Percentiles rank a stretch among this genome's conserved stretches.
These are phyloP conservation scores for Drosophila merina DNA, from an alignment of 2,888 invertebrate genomes.

Conservation along the genomic window DNA sequence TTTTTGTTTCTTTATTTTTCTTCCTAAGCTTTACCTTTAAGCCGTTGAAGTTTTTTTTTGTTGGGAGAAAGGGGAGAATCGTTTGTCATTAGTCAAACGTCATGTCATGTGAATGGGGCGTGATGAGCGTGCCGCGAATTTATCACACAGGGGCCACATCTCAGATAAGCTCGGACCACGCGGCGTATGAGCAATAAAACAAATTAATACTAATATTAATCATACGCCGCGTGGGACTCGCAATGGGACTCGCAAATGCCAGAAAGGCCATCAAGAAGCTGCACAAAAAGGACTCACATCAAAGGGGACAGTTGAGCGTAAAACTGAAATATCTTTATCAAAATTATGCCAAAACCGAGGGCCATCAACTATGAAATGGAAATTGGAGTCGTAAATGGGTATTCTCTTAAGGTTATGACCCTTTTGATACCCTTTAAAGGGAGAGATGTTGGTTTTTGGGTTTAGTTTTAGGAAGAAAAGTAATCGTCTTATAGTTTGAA, in stretches of 20 bases:
- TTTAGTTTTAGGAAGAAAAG: too few relatives aligned
- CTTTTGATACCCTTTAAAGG: not conserved
- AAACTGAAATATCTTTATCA: conserved; percentile 16
- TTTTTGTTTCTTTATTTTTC: conserved; percentile 1
- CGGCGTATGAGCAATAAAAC: conserved; percentile 56
- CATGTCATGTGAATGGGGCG: conserved; percentile 26
- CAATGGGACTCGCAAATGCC: conserved; percentile 15
- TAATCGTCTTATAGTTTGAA: too few relatives aligned
- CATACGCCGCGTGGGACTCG: conserved; percentile 49
- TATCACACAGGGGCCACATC: conserved; percentile 34
- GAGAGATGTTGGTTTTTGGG: too few relatives aligned
- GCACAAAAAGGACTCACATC: conserved; percentile 23
- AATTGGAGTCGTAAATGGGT: conserved; percentile 37
- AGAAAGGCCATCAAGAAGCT: conserved; percentile 22
- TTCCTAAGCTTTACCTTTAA: conserved; percentile 27
- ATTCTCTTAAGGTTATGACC: not conserved
- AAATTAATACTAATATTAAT: conserved; percentile 63
- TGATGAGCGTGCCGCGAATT: conserved; percentile 54
- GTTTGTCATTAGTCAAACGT: conserved; percentile 55
- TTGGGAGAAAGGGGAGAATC: not conserved
- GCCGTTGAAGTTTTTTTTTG: conserved; percentile 25
- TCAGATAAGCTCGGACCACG: conserved; percentile 32
- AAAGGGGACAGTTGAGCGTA: conserved; percentile 24
- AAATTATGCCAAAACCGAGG: not conserved
- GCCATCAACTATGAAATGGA: conserved; percentile 26